Base-by-base conservation (phyloP, 92 coral and sea anemone genomes). In the Epizoanthus ramosus region DNA sequence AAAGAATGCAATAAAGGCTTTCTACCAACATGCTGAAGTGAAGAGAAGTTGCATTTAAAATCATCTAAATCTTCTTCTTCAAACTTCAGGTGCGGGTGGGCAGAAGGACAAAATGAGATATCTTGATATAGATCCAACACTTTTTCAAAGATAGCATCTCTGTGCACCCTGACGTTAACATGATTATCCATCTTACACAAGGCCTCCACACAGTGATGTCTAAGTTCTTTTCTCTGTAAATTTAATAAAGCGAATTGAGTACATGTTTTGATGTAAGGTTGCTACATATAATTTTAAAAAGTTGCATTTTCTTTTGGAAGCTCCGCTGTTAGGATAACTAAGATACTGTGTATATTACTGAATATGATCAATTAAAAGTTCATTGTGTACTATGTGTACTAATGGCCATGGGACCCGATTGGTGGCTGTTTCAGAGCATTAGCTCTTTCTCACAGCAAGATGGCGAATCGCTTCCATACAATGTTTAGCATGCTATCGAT, bases 21-120 rank as follows among this genome's bases (percentile, higher is more conserved):
- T 79, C 76, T 85, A 77, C 88, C 79, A 85, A 28, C 76, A 79
- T 22, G 64, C 77, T n/a, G n/a, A n/a, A n/a, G n/a, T 21, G 84
- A 65, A 22, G 45, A 77, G 15, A 71, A 54, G n/a, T 77, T 79
- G 16, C 88, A 56, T 56, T 76, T 85, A n/a, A 67, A 65, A 7
- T 84, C 84, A 45, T 85, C 84, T 28, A 76, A 31, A 85, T 85
- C 84, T 33, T 66, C 79, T 22, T 71, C 88, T 57, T 24, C 39
- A 31, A 77, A 77, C 10, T 16, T 14, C 17, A 77, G 64, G 71
- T 8, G 57, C 19, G 83, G 70, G 69, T 77, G 57, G 15, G 50
- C 18, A 6, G 69, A 56, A 18, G 17, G 70, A 63, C 83, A 57
- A 58, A 77, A 77, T 37, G 69, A 57, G 19, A 60, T 66, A 58